phyloP scores from a whole-genome alignment of 1,140 invertebrate species.

The Leptonema lineaticorne region DNA sequence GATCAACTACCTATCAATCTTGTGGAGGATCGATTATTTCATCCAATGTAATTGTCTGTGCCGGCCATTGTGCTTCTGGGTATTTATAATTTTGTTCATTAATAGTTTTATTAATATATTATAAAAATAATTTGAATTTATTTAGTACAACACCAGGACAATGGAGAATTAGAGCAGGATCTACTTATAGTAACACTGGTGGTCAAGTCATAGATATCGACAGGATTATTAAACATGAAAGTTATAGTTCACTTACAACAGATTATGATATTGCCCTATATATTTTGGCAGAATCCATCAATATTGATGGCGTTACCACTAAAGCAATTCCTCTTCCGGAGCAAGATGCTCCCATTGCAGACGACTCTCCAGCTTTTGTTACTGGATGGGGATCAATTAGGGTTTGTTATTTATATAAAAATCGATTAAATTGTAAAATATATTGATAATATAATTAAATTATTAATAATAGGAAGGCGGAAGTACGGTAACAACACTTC shows the following conservation, averaged over 20 bases:
- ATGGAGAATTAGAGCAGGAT: slow-evolving; percentile 27
- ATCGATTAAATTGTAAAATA: too few species aligned
- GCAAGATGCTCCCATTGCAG: neutral
- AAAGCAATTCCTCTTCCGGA: neutral
- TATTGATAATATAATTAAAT: neutral
- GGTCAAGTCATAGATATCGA: slow-evolving; percentile 22
- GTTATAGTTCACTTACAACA: neutral
- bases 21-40: slow-evolving; percentile 16
- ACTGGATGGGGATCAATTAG: slow-evolving; percentile 20
- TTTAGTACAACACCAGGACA: neutral
- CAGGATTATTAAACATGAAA: neutral
- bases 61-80: slow-evolving; percentile 14
- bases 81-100: too few species aligned
- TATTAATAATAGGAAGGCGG: neutral
- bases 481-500: neutral
- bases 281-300: neutral
- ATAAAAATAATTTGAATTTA: neutral
- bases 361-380: neutral
- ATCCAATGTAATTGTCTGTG: neutral
- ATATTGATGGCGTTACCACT: neutral
- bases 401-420: slow-evolving; percentile 6
- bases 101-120: too few species aligned
- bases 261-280: slow-evolving; percentile 27
- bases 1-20: too few species aligned
- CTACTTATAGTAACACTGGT: slow-evolving; percentile 8